Evolutionary conservation across 92 coral and sea anemone genomes (phyloP).

Genomic region (Epizoanthus illoricatus): DNA sequence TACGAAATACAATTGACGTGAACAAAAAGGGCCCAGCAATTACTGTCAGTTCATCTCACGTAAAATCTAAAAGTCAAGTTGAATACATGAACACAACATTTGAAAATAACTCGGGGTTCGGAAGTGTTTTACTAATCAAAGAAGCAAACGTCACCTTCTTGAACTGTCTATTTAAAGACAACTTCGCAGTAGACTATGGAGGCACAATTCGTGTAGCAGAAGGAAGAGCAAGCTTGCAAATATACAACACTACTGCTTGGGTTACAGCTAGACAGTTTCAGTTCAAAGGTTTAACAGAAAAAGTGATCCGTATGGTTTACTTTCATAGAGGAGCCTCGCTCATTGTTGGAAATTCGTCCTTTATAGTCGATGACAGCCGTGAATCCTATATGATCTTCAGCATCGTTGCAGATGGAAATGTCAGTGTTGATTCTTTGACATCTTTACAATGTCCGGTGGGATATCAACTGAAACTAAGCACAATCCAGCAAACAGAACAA

Average conservation of each 20-base stretch:
- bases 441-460: conserved; percentile 44
- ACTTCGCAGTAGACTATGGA: conserved; percentile 34
- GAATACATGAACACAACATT: conserved; percentile 11
- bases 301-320: too few relatives aligned
- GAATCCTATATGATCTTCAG: conserved; percentile 10
- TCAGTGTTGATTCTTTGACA: conserved; percentile 36
- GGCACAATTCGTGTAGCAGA: conserved; percentile 30
- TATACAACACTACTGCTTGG: conserved; percentile 13
- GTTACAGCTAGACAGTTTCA: too few relatives aligned
- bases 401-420: conserved; percentile 23
- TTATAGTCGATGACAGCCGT: neutral
- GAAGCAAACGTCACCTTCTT: conserved; percentile 17
- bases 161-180: conserved; percentile 42
- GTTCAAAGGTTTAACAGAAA: too few relatives aligned
- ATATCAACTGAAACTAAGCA: neutral
- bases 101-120: conserved; percentile 32
- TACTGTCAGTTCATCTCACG: neutral
- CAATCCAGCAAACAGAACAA: neutral
- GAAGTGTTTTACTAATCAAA: conserved; percentile 23
- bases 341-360: conserved; percentile 23
- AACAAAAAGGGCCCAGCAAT: neutral
- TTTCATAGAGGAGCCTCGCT: neutral
- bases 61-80: neutral
- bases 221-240: conserved; percentile 23
- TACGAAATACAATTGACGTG: neutral